Percentiles rank a stretch among this genome's conserved stretches.
Conservation (phyloP, 2,113 vertebrate species). For the Trichomycterus rosablanca region DNA sequence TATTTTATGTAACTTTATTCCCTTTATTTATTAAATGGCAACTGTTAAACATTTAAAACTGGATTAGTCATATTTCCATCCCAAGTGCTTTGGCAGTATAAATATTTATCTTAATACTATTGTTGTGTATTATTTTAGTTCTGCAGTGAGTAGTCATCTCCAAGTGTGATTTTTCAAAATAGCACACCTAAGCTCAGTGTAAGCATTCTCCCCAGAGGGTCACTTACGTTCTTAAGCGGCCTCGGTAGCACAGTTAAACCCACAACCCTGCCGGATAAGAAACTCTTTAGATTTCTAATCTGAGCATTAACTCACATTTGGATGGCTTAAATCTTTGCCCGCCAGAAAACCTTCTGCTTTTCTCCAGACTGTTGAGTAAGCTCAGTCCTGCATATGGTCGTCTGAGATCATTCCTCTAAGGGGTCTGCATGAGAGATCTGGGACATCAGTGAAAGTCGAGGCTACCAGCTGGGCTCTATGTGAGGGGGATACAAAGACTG, state of each 20-base stretch:
- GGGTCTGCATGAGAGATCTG: constrained; percentile 2
- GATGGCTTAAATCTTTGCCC: constrained; percentile 2
- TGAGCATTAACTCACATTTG: constrained; percentile 21
- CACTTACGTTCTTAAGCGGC: background rate
- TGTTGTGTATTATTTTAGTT: no score
- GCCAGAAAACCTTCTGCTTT: constrained; percentile 16
- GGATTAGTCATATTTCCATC: no score
- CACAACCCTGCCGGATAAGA: background rate
- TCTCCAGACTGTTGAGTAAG: constrained; percentile 6
- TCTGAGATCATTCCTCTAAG: constrained; percentile 13
- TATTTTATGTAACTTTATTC: no score
- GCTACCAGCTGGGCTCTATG: no score
- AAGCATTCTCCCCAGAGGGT: constrained; percentile 14
- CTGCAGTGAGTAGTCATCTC: background rate
- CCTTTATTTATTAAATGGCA: no score
- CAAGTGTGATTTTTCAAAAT: constrained; percentile 8
- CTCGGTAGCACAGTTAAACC: background rate
- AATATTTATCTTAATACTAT: no score
- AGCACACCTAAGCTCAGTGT: constrained; percentile 3
- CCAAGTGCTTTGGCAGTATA: no score
- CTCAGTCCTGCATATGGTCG: constrained; percentile 6
- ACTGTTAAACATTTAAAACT: no score
- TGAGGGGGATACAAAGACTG: no score
- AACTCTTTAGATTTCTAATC: constrained; percentile 22
- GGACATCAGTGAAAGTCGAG: constrained; percentile 20